These are phyloP conservation scores for Caiman crocodilus DNA, from an alignment of 2,797 vertebrate genomes.

Conservation along the genomic window DNA sequence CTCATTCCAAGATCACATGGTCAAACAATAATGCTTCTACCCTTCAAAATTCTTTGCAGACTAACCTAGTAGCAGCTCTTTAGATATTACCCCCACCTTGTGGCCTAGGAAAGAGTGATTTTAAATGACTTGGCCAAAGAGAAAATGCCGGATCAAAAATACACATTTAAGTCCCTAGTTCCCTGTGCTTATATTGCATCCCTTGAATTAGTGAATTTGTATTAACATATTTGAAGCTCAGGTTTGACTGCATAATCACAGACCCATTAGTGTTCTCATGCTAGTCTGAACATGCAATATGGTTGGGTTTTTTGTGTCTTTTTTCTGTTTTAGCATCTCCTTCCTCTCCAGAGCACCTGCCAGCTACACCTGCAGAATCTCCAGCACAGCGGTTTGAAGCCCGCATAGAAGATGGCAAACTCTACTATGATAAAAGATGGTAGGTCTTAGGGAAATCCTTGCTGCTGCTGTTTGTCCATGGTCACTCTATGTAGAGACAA, in stretches of 20 bases:
- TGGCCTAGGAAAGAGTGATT: neutral
- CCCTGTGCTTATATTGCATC: neutral
- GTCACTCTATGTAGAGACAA: neutral
- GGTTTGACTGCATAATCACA: neutral
- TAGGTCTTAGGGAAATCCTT: constrained; percentile 58
- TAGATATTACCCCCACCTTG: neutral
- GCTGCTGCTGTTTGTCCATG: neutral
- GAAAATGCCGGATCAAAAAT: neutral
- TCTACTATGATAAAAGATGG: constrained; percentile 99
- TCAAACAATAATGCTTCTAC: no score
- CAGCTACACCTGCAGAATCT: constrained; percentile 90
- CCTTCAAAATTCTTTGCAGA: neutral
- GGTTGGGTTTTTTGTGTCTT: neutral
- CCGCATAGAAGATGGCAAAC: constrained; percentile 98
- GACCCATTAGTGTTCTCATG: rapidly evolving
- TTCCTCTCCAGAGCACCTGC: constrained; percentile 93
- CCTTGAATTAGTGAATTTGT: neutral
- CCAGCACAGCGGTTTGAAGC: constrained; percentile 95
- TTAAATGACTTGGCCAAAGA: neutral
- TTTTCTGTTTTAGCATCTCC: constrained; percentile 87
- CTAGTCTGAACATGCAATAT: neutral
- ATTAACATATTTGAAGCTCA: neutral
- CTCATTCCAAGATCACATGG: neutral
- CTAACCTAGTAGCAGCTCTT: neutral
- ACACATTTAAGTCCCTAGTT: neutral